These are phyloP conservation scores for Mobula birostris DNA, from an alignment of 2,113 vertebrate genomes.

Conservation along the genomic window DNA sequence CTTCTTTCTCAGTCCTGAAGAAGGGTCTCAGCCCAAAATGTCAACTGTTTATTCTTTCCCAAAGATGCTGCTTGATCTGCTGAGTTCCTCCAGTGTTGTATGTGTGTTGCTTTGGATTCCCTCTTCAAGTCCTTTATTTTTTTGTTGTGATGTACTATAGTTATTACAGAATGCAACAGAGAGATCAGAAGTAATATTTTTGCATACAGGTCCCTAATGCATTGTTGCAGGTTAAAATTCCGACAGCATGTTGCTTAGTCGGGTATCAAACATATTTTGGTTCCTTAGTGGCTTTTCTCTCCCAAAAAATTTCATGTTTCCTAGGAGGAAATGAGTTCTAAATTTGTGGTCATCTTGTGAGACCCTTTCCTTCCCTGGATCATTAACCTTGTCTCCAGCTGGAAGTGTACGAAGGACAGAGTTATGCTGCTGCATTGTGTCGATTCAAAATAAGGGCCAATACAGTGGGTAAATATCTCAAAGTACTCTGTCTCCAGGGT, in stretches of 20 bases:
- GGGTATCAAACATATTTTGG: not conserved
- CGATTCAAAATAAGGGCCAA: too few relatives aligned
- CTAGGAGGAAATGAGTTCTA: not conserved
- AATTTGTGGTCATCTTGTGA: not conserved
- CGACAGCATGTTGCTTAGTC: not conserved
- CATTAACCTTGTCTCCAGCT: not conserved
- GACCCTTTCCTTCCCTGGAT: not conserved
- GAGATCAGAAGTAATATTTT: not conserved
- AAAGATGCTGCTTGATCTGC: too few relatives aligned
- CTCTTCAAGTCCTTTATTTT: not conserved
- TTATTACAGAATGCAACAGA: not conserved
- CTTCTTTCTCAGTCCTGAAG: too few relatives aligned
- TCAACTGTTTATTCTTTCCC: too few relatives aligned
- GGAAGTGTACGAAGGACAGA: not conserved
- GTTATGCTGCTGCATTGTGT: too few relatives aligned
- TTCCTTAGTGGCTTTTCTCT: not conserved
- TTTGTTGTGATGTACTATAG: not conserved
- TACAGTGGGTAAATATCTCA: not conserved
- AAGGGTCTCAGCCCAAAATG: too few relatives aligned
- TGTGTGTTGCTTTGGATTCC: too few relatives aligned
- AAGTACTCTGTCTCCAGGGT: not conserved
- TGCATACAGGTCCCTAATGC: not conserved
- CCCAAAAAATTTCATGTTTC: not conserved
- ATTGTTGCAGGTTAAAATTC: not conserved
- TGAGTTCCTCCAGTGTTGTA: too few relatives aligned